phyloP scores from a whole-genome alignment of 2,888 invertebrate species.

The Metallyticus violacea region DNA sequence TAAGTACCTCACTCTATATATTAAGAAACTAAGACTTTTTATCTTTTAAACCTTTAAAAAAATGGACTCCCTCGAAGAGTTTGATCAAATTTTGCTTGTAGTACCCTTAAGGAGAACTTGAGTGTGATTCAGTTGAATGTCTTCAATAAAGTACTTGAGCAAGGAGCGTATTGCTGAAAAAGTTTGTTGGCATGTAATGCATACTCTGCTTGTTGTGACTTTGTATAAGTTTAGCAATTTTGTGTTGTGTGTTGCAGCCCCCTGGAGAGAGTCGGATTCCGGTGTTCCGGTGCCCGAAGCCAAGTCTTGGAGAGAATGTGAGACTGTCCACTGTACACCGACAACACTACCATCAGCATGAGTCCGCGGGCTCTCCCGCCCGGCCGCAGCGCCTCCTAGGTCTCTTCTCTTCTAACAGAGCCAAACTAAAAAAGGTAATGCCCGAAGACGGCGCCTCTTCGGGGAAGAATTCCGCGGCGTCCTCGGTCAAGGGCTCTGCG shows the following conservation, averaged over 20 bases:
- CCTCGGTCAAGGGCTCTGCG: neutral
- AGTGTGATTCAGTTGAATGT: too few species aligned
- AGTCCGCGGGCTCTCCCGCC: neutral
- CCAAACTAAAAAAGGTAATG: neutral
- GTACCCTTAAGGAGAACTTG: too few species aligned
- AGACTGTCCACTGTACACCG: too few species aligned
- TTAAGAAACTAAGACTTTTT: too few species aligned
- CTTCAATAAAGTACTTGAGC: too few species aligned
- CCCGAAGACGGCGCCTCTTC: neutral
- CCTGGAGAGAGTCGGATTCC: constrained; percentile 31
- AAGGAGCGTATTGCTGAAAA: too few species aligned
- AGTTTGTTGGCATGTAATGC: too few species aligned
- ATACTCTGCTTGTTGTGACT: too few species aligned
- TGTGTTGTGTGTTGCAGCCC: constrained; percentile 21
- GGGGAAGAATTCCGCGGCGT: neutral
- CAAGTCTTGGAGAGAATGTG: neutral
- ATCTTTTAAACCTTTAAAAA: too few species aligned
- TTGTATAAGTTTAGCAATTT: neutral
- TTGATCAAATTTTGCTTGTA: too few species aligned
- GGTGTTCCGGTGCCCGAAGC: constrained; percentile 18
- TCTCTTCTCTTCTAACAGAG: neutral
- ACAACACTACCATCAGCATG: neutral
- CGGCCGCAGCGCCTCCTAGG: neutral
- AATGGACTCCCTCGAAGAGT: too few species aligned
- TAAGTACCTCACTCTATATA: too few species aligned